Evolutionary conservation across 2,113 vertebrate species (phyloP), one percentile per base, ranked within the genome.

Genomic region (Microcebus ravelobensis): DNA sequence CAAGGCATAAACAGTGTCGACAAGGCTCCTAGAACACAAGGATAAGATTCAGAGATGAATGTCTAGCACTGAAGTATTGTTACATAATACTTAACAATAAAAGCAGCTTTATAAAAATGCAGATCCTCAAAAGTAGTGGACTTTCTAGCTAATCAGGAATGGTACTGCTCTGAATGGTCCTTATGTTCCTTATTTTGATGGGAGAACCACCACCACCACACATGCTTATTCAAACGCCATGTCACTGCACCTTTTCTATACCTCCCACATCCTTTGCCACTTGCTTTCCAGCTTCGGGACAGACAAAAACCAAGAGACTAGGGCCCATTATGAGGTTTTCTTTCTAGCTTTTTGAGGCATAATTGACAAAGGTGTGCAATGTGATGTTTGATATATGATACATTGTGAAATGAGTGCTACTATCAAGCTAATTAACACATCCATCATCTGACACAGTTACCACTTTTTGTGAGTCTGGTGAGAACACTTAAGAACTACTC

Each of bases 1-100:
- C 98, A 99, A 98, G 91, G 99, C 99, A 70, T 99, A 99, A 81
- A 99, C 99, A 0, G 99, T 99, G 97, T 99, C 99, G 15, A 99
- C 99, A 27, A 99, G 99, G 97, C 99, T 99, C 98, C 99, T 99
- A 96, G 63, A 97, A 97, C 83, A 96, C 36, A 52, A 93, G 90
- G 65, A 74, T 68, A 80, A 96, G 63, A 84, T 27, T 11, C 48
- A 73, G 1, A 95, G 74, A 88, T 84, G n/a, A 87, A 91, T 15
- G 73, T 34, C 27, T 84, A 52, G 39, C 52, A 39, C 6, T 7
- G 8, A 94, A 52, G 25, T 42, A 65, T 25, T 80, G 14, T 73
- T 84, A 73, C 21, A 63, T 68, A 94, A 48, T 55, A 91, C 88
- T 63, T 34, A 85, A 70, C 36, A 85, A 45, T 42, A 96, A 88